Evolutionary conservation across 2,797 vertebrate genomes (phyloP), one percentile per base, ranked within the genome.

Genomic region (Apodemus agrarius): DNA sequence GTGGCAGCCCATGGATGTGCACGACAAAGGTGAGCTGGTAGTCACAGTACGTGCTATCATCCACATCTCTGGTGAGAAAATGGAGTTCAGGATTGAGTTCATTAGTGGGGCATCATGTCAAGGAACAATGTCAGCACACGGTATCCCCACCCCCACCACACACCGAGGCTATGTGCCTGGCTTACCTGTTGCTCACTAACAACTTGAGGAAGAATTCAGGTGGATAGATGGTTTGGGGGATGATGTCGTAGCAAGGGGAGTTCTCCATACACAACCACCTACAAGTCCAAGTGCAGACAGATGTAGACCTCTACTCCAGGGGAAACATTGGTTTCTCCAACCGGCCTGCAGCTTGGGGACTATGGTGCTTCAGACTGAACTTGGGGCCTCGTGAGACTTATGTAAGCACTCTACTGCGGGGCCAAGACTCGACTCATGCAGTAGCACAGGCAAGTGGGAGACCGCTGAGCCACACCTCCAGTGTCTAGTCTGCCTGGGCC

Each of bases 151-250:
- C 13, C 13, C 11, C 59, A 7, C 5, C 61, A 67, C 40, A 85
- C 31, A 65, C 37, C 22, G 24, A 31, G 65, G 4, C 67, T 74
- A 19, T 4, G 2, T 6, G 69, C 22, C 31, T 84, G 43, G 29
- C 97, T 98, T 69, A 98, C 98, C 97, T 97, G n/a, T 98, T 98
- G 80, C 97, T 98, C 74, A 98, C 98, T 84, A 96, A 83, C 79
- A 98, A 43, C 90, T 97, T 97, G 92, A 98, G 97, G 92, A 75
- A 98, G 95, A 97, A 98, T 4, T 98, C 94, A 0, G 98, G 98
- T 6, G 98, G 11, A 0, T 40, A 83, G 93, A 97, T 57, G 81
- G 29, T 85, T 1, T 2, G 0, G 34, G 98, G 98, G 12, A 89
- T 0, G 52, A 86, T 90, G 40, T 98, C 98, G 26, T 98, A 57